These are phyloP conservation scores for Sphaerophoria rueppellii DNA, from an alignment of 2,888 invertebrate species.

Conservation along the genomic window DNA sequence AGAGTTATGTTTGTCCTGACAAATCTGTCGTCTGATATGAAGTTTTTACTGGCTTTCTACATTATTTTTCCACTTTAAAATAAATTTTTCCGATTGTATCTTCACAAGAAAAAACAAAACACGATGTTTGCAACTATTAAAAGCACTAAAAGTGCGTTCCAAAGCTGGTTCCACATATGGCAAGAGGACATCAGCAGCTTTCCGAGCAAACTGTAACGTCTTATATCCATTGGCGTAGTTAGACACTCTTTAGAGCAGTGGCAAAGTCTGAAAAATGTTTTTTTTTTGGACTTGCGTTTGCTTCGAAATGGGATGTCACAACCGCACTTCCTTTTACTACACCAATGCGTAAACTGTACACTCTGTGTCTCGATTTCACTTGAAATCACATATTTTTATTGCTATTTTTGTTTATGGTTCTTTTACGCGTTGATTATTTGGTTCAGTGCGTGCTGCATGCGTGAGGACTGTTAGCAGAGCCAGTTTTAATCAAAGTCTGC, in stretches of 20 bases:
- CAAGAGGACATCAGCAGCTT: slow-evolving; percentile 32
- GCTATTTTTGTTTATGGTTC: slow-evolving; percentile 3
- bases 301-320: no score
- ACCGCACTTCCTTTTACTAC: no score
- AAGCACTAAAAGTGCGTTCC: slow-evolving; percentile 37
- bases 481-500: slow-evolving; percentile 61
- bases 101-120: background rate
- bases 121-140: slow-evolving; percentile 35
- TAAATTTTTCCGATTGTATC: background rate
- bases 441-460: slow-evolving; percentile 63
- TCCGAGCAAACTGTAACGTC: background rate
- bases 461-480: slow-evolving; percentile 65
- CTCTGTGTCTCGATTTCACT: slow-evolving; percentile 71
- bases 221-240: background rate
- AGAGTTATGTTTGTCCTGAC: no score
- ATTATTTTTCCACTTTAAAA: background rate
- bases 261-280: no score
- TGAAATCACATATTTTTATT: slow-evolving; percentile 49
- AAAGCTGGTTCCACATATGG: slow-evolving; percentile 58
- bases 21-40: no score
- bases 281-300: no score
- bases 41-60: no score
- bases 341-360: background rate
- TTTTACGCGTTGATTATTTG: slow-evolving; percentile 47
- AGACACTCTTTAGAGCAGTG: no score